phyloP scores from a whole-genome alignment of 2,888 invertebrate genomes.

The Caenorhabditis imperialis region DNA sequence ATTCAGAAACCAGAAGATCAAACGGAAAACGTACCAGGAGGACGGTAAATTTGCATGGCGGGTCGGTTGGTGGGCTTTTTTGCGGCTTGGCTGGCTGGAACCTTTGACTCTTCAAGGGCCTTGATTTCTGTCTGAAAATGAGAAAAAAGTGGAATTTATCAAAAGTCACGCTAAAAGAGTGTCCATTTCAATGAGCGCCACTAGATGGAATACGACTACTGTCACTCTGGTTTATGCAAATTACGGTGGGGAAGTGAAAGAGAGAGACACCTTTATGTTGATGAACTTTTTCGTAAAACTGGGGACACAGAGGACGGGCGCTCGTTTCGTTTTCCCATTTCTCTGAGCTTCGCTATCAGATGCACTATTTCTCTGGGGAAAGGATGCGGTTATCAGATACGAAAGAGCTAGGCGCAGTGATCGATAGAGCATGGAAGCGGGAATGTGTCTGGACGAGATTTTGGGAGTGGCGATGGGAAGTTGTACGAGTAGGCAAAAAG shows the following conservation, averaged over 20 bases:
- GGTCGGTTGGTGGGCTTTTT: slow-evolving; percentile 69
- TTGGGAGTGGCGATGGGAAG: slow-evolving; percentile 26
- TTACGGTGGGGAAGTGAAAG: too few relatives aligned
- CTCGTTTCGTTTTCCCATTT: background rate
- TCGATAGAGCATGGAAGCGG: slow-evolving; percentile 25
- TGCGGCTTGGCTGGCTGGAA: slow-evolving; percentile 18
- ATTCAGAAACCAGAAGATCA: background rate
- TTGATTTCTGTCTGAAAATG: slow-evolving; percentile 42
- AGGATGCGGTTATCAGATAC: slow-evolving; percentile 50
- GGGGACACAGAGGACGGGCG: too few relatives aligned
- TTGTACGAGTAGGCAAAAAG: too few relatives aligned
- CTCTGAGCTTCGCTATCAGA: slow-evolving; percentile 20
- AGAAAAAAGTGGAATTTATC: background rate
- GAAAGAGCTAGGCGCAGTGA: slow-evolving; percentile 6
- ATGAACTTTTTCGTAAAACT: slow-evolving; percentile 36
- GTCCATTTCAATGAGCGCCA: slow-evolving; percentile 15
- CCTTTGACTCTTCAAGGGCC: slow-evolving; percentile 30
- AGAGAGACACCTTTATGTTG: too few relatives aligned
- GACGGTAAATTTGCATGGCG: slow-evolving; percentile 73
- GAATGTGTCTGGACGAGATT: slow-evolving; percentile 8
- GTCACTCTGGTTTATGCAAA: slow-evolving; percentile 46
- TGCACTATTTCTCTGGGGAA: background rate
- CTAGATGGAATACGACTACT: slow-evolving; percentile 12
- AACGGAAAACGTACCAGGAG: slow-evolving; percentile 62
- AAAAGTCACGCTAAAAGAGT: slow-evolving; percentile 32